Evolutionary conservation across 1,140 invertebrate species (phyloP), one percentile per base, ranked within the genome.

Genomic region (Campoletis sonorensis): DNA sequence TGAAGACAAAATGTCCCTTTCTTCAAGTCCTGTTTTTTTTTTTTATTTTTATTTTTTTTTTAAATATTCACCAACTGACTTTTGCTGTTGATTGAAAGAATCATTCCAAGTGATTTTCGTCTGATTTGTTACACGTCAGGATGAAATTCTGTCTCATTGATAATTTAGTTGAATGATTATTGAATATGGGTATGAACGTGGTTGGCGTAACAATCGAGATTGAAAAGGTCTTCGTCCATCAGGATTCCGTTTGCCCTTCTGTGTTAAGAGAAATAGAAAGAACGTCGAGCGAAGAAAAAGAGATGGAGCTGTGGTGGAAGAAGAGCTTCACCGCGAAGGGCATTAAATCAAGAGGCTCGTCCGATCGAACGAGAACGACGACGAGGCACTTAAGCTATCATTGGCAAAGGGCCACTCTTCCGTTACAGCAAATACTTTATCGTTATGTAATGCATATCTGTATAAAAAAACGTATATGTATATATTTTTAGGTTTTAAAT

Each of bases 311-410:
- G 18, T 58, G 18, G 54, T 21, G 27, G 26, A 26, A 4, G 11
- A 16, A 64, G 26, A 54, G 49, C n/a, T 33, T 33, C 7, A 33
- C 7, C 2, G 3, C n/a, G 18, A 54, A 21, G 23, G 30, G 73
- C 54, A 77, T 77, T 77, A 40, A 77, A 77, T 77, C 73, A 77
- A 77, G 73, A 77, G 70, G 26, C 27, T 64, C 73, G 54, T 77
- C 73, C 54, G 54, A 37, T 61, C 51, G 18, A 54, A 54, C 51
- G 54, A 61, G 54, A 54, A 61, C 72, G 40, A 37, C 21, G 49
- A 61, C 54, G 49, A 37, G 73, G 51, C 73, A 77, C 54, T 77
- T 77, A 64, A 26, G 21, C 16, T 11, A 75, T 26, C 23, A 75
- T 75, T 75, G 45, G 72, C 72, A 30, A 58, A 75, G 72, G 72